Base-by-base conservation (phyloP, 2,888 invertebrate species). In the Oligia fasciuncula region DNA sequence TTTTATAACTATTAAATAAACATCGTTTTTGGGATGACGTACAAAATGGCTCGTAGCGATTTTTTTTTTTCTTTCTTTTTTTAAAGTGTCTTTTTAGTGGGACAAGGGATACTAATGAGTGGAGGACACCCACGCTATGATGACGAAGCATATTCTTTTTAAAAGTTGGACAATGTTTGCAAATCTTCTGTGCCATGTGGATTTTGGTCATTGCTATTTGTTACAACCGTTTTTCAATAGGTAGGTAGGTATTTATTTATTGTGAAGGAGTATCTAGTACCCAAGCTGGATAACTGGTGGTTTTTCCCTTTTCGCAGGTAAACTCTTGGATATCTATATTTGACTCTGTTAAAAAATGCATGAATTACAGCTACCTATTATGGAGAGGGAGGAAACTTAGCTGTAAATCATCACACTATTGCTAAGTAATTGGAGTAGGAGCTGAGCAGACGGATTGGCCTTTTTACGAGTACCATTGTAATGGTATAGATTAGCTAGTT, bases 1-100 rank as follows among this genome's bases (percentile, higher is more conserved):
- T 95, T 96, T 95, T 95, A 96, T 95, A 95, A 93, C 93, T 92
- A 95, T 95, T 96, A 96, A 96, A 96, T 96, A 96, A 96, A 96
- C 96, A 96, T 95, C 93, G 92, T 95, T 96, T 95, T 95, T 93
- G 94, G 94, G 92, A 94, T 94, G 94, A 95, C 94, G 91, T 94
- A 94, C 95, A 95, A 95, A 95, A 96, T 94, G 93, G 94, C 90
- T 94, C 94, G 94, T 92, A 91, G 91, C 94, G 92, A 95, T 94
- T 91, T 81, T 79, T 81, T 79, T 71, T 60, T 79, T 60, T 54
- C 11, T 5, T 2, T 0, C 1, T 13, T 85, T 90, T 93, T 94
- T 94, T 93, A 0, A 78, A 81, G 76, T 83, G 82, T 79, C 86
- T 86, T 92, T 94, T 93, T 92, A 89, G 92, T 91, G 92, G 95